A percentile compares a stretch with the other conserved stretches of the same genome.
Conservation (phyloP, 2,888 invertebrate genomes). For the Macrophya alboannulata region DNA sequence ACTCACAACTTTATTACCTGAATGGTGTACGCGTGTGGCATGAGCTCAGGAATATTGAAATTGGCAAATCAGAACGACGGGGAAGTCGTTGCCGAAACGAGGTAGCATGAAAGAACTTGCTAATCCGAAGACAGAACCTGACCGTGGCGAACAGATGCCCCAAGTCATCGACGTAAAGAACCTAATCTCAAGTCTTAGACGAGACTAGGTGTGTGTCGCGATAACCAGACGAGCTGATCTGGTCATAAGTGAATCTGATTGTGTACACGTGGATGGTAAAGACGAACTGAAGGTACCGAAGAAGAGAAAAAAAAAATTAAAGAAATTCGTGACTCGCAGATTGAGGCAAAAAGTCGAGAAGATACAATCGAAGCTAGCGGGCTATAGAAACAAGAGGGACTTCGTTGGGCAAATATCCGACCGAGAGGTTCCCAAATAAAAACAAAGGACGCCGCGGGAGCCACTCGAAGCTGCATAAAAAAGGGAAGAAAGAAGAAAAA, state of each 20-base stretch:
- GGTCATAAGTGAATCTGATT: background rate
- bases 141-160: constrained; percentile 22
- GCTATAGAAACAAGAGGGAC: constrained; percentile 12
- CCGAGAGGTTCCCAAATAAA: background rate
- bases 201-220: background rate
- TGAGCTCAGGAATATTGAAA: constrained; percentile 21
- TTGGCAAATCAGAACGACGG: background rate
- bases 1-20: background rate
- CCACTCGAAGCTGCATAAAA: constrained; percentile 11
- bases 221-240: background rate
- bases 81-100: background rate
- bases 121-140: constrained; percentile 9
- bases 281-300: background rate
- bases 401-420: constrained; percentile 11
- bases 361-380: constrained; percentile 1
- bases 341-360: background rate
- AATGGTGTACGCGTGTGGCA: constrained; percentile 4
- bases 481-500: background rate
- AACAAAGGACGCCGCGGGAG: constrained; percentile 13
- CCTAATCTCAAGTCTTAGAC: background rate
- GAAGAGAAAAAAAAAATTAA: background rate
- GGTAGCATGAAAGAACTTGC: constrained; percentile 49
- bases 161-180: background rate
- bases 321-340: background rate
- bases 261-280: background rate